Evolutionary conservation across 1,140 invertebrate genomes (phyloP), one percentile per base, ranked within the genome.

Genomic region (Sweltsa coloradensis): DNA sequence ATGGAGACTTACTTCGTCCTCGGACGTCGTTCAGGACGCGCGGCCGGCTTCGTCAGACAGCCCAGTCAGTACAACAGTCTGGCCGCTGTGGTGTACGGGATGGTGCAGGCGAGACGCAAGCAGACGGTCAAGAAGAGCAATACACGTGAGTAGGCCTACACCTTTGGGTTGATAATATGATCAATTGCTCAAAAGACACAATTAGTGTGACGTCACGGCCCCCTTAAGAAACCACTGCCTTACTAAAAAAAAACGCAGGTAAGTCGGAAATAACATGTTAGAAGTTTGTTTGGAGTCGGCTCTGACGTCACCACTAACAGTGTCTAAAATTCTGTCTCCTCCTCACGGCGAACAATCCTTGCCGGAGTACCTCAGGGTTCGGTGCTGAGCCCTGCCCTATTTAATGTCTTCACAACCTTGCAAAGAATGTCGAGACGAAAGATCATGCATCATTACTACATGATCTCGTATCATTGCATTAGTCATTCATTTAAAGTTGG

Each of bases 1-100:
- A 95, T 97, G 92, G 85, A 89, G 60, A 96, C 92, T 1, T 94
- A 85, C 64, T 94, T 89, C 64, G 84, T 96, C 22, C 60, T 79
- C 16, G 85, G 79, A 22, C 73, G 75, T 49, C 70, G 75, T 23
- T 58, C 59, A 3, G 53, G 64, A 50, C 66, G 52, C 51, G 63
- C 53, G 51, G 70, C 65, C 61, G 69, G 60, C 54, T 71, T 79
- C 51, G 68, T 71, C 16, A 67, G 81, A 1, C 79, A 84, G 53
- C 75, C 79, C 1, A 81, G 78, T 51, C 79, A 78, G 53, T 82
- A 85, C 55, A 83, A 81, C 53, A 81, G 77, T 53, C 73, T 92
- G 40, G 85, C 86, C 14, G 85, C 86, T 11, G 85, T 92, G 22
- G 87, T 94, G 3, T 91, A 88, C 60, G 85, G 83, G 27, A 85